Conservation (phyloP, 2,888 invertebrate genomes). For the Cheiracanthium punctorium region DNA sequence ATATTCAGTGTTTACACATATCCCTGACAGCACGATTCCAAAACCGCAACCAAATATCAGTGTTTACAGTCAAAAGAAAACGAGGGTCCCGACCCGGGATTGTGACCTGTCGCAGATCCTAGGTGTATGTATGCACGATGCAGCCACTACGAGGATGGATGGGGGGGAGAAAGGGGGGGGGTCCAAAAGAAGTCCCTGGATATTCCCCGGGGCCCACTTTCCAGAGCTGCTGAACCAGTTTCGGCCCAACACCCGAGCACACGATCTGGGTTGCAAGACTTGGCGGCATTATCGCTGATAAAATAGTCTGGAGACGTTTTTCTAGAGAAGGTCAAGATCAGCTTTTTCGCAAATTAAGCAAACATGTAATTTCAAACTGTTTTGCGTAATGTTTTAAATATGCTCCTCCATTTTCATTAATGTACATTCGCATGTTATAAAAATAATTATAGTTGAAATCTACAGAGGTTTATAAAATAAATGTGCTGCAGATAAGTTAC, state of each 20-base stretch:
- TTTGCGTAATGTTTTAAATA: too few species aligned
- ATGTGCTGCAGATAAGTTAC: too few species aligned
- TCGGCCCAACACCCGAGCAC: conserved; percentile 29
- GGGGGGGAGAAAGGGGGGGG: conserved; percentile 22
- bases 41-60: conserved; percentile 39
- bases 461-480: too few species aligned
- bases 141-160: not conserved
- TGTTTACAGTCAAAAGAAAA: conserved; percentile 47
- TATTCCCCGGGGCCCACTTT: conserved; percentile 20
- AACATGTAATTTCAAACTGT: too few species aligned
- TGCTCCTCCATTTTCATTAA: too few species aligned
- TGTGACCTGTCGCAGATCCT: conserved; percentile 55
- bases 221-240: conserved; percentile 59
- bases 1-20: conserved; percentile 10
- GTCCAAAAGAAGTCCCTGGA: conserved; percentile 27
- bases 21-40: conserved; percentile 2
- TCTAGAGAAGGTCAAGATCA: too few species aligned
- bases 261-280: conserved; percentile 1
- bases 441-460: too few species aligned
- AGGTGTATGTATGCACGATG: not conserved
- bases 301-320: too few species aligned
- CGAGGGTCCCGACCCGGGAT: conserved; percentile 51
- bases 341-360: too few species aligned
- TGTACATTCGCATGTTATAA: too few species aligned
- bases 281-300: conserved; percentile 22